Evolutionary conservation across 2,888 invertebrate species (phyloP), one percentile per base, ranked within the genome.

Genomic region (Hydraecia micacea): DNA sequence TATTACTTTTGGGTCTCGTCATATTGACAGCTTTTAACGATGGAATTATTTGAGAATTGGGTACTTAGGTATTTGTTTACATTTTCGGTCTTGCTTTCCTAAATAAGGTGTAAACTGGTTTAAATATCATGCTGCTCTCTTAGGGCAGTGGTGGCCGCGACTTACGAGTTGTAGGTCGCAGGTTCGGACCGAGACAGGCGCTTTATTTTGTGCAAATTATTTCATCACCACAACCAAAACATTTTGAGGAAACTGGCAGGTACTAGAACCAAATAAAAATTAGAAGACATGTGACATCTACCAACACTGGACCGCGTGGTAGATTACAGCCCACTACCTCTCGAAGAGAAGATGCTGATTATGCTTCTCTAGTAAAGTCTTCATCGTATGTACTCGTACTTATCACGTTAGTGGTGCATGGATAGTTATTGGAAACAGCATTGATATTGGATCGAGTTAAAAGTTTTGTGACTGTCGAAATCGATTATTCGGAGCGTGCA

Each of bases 401-500:
- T 32, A 5, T 8, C 7, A 8, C 5, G 21, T 49, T 68, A 25
- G 13, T 28, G 13, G 21, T 21, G 8, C 13, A 28, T 15, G 13
- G 21, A 69, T 32, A 49, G 0, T 39, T 46, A 60, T 13, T 2
- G 1, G 32, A 73, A 79, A n/a, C 15, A 63, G 32, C 62, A 46
- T 0, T 18, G 9, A 4, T 25, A 4, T 69, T 70, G 18, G 25
- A 32, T 13, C 4, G 9, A 32, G 8, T 63, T 81, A 36, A 58
- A 81, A 63, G 36, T 55, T 55, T 63, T 55, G 25, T 49, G n/a
- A 21, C 7, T 68, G 42, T 32, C 15, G 21, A 71, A 70, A 71
- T 71, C 21, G 42, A 46, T 2, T 60, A 28, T n/a, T 9, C 11
- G 28, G 21, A 49, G 79, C 39, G 18, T 42, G 58, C n/a, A 71